Base-by-base conservation (phyloP, 2,888 invertebrate species). In the Hirtodrosophila cameraria region DNA sequence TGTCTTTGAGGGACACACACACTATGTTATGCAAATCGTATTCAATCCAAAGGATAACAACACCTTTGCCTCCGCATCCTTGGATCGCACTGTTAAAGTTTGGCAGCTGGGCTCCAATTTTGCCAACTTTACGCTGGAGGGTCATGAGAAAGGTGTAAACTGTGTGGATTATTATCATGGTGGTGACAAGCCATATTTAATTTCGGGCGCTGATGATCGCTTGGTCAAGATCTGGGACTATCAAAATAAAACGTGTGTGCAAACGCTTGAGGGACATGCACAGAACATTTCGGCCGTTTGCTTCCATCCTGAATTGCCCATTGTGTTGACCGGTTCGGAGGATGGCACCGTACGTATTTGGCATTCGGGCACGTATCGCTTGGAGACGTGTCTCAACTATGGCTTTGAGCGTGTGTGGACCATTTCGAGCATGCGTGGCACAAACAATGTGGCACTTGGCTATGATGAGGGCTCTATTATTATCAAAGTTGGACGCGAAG, bases 1-100 rank as follows among this genome's bases (percentile, higher is more conserved):
- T 90, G 97, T 98, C 9, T 99, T 99, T 89, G 99, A 99, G 89
- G 99, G 99, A 0, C 99, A 99, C 92, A 97, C 98, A 0, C 99
- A 99, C 91, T 99, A 99, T 89, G 98, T 99, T 1, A 99, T 99
- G 99, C 99, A 99, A 91, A 96, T 99, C 80, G 99, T 98, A 0
- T 96, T 99, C 87, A 99, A 99, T 91, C 99, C 99, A 0, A 99
- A 99, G 91, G 99, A 99, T 90, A 99, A 99, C 91, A 99, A 99
- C 91, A 99, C 99, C 30, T 99, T 99, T 91, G 99, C 99, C 9
- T 98, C 98, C 84, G 99, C 99, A n/a, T 99, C 99, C 33, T 93
- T 99, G 31, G 99, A 99, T 91, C 94, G 98, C 70, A 99, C 98
- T 0, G 95, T 99, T 16, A 99, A 99, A 93, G 96, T 98, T 1